Evolutionary conservation across 2,113 vertebrate genomes (phyloP).

Genomic region (Microtus richardsoni): DNA sequence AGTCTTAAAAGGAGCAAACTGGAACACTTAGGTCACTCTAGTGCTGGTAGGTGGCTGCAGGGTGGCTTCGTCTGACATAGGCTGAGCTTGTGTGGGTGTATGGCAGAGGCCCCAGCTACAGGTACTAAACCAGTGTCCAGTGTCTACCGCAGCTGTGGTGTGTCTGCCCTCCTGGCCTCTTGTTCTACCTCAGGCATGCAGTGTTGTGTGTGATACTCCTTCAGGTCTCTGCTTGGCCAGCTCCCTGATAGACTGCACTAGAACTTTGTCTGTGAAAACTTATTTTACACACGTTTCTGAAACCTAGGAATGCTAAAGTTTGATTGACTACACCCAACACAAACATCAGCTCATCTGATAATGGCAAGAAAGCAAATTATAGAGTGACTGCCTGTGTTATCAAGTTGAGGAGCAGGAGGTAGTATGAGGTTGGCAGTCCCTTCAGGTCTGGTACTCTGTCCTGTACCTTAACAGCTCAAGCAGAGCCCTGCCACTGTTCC

Average conservation of each 20-base stretch:
- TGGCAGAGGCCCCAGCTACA: background rate
- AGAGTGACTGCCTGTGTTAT: background rate
- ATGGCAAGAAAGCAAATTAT: background rate
- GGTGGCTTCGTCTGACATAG: background rate
- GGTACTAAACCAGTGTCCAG: background rate
- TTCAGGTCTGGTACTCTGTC: background rate
- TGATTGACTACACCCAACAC: background rate
- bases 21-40: background rate
- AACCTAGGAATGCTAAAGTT: background rate
- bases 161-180: background rate
- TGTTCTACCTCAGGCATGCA: background rate
- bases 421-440: background rate
- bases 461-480: background rate
- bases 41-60: background rate
- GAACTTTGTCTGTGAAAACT: background rate
- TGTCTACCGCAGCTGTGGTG: accelerated
- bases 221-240: background rate
- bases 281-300: background rate
- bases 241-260: background rate
- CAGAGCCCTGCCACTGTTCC: background rate
- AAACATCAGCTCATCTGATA: background rate
- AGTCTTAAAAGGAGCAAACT: background rate
- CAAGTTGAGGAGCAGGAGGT: background rate
- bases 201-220: background rate
- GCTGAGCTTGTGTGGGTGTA: accelerated